Base-by-base conservation (phyloP, 2,797 vertebrate species). In the Eulemur rubriventer region DNA sequence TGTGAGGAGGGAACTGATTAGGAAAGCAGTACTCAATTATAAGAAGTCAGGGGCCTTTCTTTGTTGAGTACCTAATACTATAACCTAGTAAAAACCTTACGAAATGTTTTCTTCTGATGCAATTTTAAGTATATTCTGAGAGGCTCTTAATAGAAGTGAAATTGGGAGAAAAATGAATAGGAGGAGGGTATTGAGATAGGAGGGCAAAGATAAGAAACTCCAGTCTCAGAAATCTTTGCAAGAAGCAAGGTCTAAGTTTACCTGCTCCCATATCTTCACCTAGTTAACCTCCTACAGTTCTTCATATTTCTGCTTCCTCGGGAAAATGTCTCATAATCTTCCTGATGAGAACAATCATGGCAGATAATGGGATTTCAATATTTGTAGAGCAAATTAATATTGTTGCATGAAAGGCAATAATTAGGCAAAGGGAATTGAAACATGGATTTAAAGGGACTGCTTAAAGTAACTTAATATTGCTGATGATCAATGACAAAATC, bases 101-200 rank as follows among this genome's bases (percentile, higher is more conserved):
- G 11, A 30, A 80, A 43, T 48, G 55, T 86, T 96, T 96, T 97
- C 72, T 79, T 94, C 59, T 91, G 78, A 43, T 87, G 35, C 24
- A 85, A 7, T 80, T 76, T 67, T 81, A 24, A 69, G 18, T 63
- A 61, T 83, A 73, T 75, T 83, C 50, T 59, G 79, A 93, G 75
- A 95, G 81, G 18, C 14, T 92, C 50, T 95, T 87, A 86, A 92
- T n/a, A 75, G 79, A 93, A 96, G 65, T 67, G 57, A 93, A 91
- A 65, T 38, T 82, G 55, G 61, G 28, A 17, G 6, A 4, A 59
- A 59, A 59, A 73, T 67, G 33, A n/a, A 33, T 18, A 91, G 57
- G 55, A 81, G 55, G 57, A 84, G 20, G 30, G 16, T 79, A 26
- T 43, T 50, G 43, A 80, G 33, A 65, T n/a, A 82, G 43, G 43